These are phyloP conservation scores for Apteryx mantelli DNA, from an alignment of 2,113 vertebrate genomes.

Conservation along the genomic window DNA sequence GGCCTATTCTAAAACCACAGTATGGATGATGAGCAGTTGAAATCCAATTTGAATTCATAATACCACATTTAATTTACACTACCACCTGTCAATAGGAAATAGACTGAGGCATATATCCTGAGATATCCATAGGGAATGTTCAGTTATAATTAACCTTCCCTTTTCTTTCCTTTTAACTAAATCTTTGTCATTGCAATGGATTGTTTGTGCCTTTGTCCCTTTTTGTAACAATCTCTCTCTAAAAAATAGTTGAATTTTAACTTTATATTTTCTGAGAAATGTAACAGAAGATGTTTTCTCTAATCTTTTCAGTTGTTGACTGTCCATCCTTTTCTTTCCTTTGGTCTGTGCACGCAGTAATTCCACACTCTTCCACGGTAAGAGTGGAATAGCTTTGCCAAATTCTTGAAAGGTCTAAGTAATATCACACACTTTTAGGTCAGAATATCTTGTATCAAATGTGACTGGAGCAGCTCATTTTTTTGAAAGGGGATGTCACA, in stretches of 20 bases:
- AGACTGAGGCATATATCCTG: slow-evolving; percentile 59
- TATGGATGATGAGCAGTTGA: slow-evolving; percentile 71
- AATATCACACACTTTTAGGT: background rate
- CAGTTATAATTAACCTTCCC: slow-evolving; percentile 72
- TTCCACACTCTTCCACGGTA: background rate
- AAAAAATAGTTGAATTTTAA: slow-evolving; percentile 61
- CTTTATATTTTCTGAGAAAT: slow-evolving; percentile 53
- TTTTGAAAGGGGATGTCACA: slow-evolving; percentile 15
- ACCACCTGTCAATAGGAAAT: slow-evolving; percentile 79
- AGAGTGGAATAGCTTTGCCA: background rate
- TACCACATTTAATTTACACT: slow-evolving; percentile 74
- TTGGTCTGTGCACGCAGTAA: background rate
- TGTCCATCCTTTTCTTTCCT: slow-evolving; percentile 32
- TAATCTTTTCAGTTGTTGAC: slow-evolving; percentile 7
- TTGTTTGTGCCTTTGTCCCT: slow-evolving; percentile 62
- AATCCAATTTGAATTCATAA: slow-evolving; percentile 81
- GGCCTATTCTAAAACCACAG: slow-evolving; percentile 67
- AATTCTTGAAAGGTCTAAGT: background rate
- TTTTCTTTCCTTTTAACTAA: slow-evolving; percentile 12
- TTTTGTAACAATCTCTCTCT: slow-evolving; percentile 53
- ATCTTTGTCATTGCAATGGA: slow-evolving; percentile 47
- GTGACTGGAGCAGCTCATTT: background rate
- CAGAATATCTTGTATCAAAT: background rate
- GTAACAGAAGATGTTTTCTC: slow-evolving; percentile 37
- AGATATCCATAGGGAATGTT: slow-evolving; percentile 71